These are phyloP conservation scores for Pedionomus torquatus DNA, from an alignment of 2,113 vertebrate species.

Conservation along the genomic window DNA sequence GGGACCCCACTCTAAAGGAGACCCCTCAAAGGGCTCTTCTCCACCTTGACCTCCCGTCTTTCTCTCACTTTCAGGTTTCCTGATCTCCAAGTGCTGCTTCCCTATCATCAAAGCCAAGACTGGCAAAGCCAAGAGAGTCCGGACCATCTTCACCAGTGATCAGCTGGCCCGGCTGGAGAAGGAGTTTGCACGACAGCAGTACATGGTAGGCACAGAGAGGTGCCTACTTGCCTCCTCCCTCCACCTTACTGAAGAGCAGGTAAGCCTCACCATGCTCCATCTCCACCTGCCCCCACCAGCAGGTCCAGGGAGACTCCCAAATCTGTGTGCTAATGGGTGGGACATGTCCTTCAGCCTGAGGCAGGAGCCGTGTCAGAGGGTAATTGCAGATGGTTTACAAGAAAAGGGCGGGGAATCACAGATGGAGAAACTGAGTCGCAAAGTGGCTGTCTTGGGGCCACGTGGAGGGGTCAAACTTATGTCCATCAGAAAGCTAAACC, in stretches of 20 bases:
- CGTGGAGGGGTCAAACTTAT: rapidly evolving
- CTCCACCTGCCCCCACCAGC: neutral
- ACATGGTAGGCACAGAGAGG: constrained; percentile 84
- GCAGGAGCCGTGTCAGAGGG: rapidly evolving
- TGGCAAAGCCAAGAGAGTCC: constrained; percentile 81
- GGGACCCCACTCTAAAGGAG: too few relatives aligned
- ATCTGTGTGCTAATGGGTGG: neutral
- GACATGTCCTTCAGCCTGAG: rapidly evolving
- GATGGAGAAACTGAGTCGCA: neutral
- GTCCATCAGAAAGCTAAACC: neutral
- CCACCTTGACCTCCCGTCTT: neutral
- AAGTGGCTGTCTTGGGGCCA: neutral
- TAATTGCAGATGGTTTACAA: rapidly evolving
- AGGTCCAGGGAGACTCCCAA: neutral
- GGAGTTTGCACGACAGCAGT: constrained; percentile 84
- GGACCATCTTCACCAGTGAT: constrained; percentile 86
- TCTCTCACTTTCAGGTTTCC: constrained; percentile 43
- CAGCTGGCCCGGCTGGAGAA: constrained; percentile 86
- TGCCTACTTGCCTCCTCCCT: constrained; percentile 81
- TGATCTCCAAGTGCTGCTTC: constrained; percentile 68
- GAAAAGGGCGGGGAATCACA: neutral
- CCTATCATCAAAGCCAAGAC: constrained; percentile 73
- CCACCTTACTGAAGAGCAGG: constrained; percentile 84
- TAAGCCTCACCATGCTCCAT: neutral
- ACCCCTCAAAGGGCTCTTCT: neutral